Conservation (phyloP, 2,797 vertebrate species). For the Rhinatrema bivittatum region DNA sequence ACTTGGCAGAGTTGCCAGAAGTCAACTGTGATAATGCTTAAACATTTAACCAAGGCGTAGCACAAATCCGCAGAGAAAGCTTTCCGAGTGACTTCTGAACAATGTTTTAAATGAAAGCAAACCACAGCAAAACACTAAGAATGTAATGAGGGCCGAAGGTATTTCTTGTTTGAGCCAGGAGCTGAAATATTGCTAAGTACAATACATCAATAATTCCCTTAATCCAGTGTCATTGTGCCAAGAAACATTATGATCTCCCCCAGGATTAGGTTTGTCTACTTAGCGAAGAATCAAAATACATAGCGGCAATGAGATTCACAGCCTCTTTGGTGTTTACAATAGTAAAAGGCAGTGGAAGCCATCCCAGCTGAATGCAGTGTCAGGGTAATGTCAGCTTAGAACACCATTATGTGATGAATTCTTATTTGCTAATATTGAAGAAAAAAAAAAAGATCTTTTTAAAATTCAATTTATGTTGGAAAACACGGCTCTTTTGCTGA, state of each 20-base stretch:
- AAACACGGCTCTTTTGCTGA: too few species aligned
- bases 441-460: neutral
- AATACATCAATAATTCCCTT: conserved; percentile 1
- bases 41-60: neutral
- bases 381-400: neutral
- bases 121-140: neutral
- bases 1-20: neutral
- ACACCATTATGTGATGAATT: neutral
- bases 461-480: too few species aligned
- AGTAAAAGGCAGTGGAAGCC: neutral
- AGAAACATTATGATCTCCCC: neutral
- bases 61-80: neutral
- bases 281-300: neutral
- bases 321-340: neutral
- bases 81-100: too few species aligned
- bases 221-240: neutral
- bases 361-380: neutral
- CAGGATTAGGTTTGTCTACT: neutral
- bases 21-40: neutral
- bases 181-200: neutral
- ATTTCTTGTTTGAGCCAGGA: neutral
- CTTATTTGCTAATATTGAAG: neutral
- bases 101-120: neutral
- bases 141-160: neutral
- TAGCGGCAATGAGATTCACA: neutral